Evolutionary conservation across 1,140 invertebrate species (phyloP).

Genomic region (Globodera ellingtonae): DNA sequence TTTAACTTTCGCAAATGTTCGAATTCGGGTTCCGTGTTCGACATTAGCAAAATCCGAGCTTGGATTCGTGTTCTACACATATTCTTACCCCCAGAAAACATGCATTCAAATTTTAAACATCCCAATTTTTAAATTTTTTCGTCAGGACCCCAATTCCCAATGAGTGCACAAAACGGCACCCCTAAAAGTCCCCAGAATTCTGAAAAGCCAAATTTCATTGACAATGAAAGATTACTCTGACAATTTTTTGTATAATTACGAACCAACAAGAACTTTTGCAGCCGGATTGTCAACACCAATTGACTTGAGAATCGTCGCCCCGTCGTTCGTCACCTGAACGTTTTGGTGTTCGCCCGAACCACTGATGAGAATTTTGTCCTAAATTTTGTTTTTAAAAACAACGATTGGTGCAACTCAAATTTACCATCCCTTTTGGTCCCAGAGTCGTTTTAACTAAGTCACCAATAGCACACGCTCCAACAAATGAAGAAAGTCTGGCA

Average conservation of each 20-base stretch:
- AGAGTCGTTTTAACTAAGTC: slow-evolving; percentile 96
- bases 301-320: slow-evolving; percentile 94
- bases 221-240: no score
- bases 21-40: no score
- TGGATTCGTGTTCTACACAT: no score
- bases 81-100: no score
- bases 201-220: no score
- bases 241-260: slow-evolving; percentile 46
- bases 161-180: no score
- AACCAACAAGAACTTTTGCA: slow-evolving; percentile 89
- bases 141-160: no score
- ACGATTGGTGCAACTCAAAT: slow-evolving; percentile 26
- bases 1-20: no score
- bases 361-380: slow-evolving; percentile 94
- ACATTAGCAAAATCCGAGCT: no score
- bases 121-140: no score
- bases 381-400: slow-evolving; percentile 26
- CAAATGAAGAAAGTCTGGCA: slow-evolving; percentile 83
- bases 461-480: slow-evolving; percentile 96
- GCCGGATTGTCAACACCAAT: slow-evolving; percentile 98
- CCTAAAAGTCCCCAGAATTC: no score
- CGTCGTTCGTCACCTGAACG: slow-evolving; percentile 98
- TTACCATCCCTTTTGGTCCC: slow-evolving; percentile 95
- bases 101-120: no score
- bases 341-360: slow-evolving; percentile 78